phyloP scores from a whole-genome alignment of 1,140 invertebrate genomes.

The Drosophila repleta region DNA sequence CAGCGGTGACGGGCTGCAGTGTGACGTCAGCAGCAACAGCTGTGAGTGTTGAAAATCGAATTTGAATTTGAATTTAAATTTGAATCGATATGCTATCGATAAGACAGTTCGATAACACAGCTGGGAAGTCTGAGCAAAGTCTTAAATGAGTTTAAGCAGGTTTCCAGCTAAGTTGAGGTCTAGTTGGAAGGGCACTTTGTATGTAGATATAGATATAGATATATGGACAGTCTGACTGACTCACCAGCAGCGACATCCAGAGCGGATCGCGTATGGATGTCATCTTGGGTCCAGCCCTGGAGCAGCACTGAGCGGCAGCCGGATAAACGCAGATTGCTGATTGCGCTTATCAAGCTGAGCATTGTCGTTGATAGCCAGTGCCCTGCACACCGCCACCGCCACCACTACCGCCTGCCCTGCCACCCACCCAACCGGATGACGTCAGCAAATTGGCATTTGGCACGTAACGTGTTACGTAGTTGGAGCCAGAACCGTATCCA shows the following conservation, averaged over 20 bases:
- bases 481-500: conserved; percentile 41
- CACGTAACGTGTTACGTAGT: conserved; percentile 28
- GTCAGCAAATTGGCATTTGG: conserved; percentile 26
- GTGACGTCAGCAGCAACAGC: not conserved
- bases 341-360: conserved; percentile 18
- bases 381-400: not conserved
- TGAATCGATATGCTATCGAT: conserved; percentile 9
- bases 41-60: not conserved
- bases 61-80: too few relatives aligned
- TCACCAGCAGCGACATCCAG: conserved; percentile 19
- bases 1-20: not conserved
- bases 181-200: too few relatives aligned
- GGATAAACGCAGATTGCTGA: conserved; percentile 11
- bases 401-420: too few relatives aligned
- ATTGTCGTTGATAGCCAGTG: not conserved
- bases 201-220: too few relatives aligned
- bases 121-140: too few relatives aligned
- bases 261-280: conserved; percentile 2
- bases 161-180: too few relatives aligned
- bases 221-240: not conserved
- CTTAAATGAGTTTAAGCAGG: too few relatives aligned
- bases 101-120: not conserved
- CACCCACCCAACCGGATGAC: not conserved
- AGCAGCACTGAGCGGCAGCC: conserved; percentile 26
- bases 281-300: conserved; percentile 18